phyloP scores from a whole-genome alignment of 2,797 vertebrate species.

The Argentina silus region DNA sequence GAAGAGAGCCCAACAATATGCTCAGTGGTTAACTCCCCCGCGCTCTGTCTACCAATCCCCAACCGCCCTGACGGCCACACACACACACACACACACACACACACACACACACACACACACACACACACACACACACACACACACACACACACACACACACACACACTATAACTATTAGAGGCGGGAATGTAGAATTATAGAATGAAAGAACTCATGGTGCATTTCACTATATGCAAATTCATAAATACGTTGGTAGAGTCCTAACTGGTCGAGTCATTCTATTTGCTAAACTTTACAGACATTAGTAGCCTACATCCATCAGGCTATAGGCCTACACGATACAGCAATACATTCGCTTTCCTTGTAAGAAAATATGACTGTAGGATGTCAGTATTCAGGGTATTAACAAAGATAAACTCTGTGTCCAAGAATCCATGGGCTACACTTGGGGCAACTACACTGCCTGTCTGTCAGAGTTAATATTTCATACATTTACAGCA shows the following conservation, averaged over 20 bases:
- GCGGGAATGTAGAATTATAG: conserved; percentile 59
- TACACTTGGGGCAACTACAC: background rate
- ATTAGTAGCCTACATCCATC: background rate
- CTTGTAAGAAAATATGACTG: background rate
- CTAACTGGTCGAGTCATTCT: too few species aligned
- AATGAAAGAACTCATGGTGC: background rate
- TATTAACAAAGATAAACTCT: too few species aligned
- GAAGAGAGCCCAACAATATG: conserved; percentile 57
- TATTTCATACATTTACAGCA: background rate
- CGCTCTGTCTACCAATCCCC: conserved; percentile 34
- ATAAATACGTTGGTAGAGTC: too few species aligned
- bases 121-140: background rate
- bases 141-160: conserved; percentile 6
- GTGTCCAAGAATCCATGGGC: too few species aligned
- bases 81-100: conserved; percentile 18
- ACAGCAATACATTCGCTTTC: background rate
- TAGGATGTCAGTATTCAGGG: background rate
- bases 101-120: conserved; percentile 1
- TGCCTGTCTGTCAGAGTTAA: background rate
- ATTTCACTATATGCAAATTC: background rate
- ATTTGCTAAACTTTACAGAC: too few species aligned
- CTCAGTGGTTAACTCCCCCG: conserved; percentile 68
- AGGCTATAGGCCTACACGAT: background rate
- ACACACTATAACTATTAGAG: conserved; percentile 30
- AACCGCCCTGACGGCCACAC: conserved; percentile 14